These are phyloP conservation scores for Cerastis rubricosa DNA, from an alignment of 2,888 invertebrate species.

Conservation along the genomic window DNA sequence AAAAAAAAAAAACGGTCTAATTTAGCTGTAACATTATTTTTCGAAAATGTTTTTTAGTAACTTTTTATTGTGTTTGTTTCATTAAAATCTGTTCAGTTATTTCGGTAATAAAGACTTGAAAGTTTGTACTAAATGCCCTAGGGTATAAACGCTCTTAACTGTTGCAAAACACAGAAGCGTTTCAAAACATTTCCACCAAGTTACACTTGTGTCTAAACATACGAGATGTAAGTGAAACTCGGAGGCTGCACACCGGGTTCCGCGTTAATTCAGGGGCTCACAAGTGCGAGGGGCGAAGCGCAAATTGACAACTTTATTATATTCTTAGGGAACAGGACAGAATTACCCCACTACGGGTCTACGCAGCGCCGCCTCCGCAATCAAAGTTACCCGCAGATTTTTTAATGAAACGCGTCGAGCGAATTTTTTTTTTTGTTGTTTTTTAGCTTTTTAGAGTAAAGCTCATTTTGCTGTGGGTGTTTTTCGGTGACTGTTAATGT, in stretches of 20 bases:
- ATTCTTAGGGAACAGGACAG: slow-evolving; percentile 68
- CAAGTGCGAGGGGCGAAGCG: slow-evolving; percentile 63
- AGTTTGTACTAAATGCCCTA: too few relatives aligned
- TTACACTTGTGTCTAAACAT: slow-evolving; percentile 45
- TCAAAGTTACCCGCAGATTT: slow-evolving; percentile 65
- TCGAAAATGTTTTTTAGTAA: too few relatives aligned
- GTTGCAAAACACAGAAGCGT: slow-evolving; percentile 42
- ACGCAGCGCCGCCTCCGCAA: slow-evolving; percentile 58
- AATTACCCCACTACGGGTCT: slow-evolving; percentile 58
- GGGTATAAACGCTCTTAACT: too few relatives aligned
- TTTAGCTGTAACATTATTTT: too few relatives aligned
- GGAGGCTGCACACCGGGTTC: slow-evolving; percentile 36
- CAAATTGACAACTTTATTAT: slow-evolving; percentile 78
- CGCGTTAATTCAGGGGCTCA: slow-evolving; percentile 64
- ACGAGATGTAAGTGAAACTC: slow-evolving; percentile 50
- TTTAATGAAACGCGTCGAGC: slow-evolving; percentile 53
- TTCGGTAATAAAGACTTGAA: too few relatives aligned
- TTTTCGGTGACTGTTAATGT: slow-evolving; percentile 21
- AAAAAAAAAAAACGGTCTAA: too few relatives aligned
- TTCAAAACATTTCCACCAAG: slow-evolving; percentile 40
- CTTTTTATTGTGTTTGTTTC: too few relatives aligned
- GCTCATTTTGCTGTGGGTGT: slow-evolving; percentile 40
- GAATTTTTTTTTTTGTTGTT: slow-evolving; percentile 33
- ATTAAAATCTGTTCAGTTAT: too few relatives aligned
- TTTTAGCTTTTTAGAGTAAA: slow-evolving; percentile 32